These are phyloP conservation scores for Saguinus midas DNA, from an alignment of 2,113 vertebrate species.

Conservation along the genomic window DNA sequence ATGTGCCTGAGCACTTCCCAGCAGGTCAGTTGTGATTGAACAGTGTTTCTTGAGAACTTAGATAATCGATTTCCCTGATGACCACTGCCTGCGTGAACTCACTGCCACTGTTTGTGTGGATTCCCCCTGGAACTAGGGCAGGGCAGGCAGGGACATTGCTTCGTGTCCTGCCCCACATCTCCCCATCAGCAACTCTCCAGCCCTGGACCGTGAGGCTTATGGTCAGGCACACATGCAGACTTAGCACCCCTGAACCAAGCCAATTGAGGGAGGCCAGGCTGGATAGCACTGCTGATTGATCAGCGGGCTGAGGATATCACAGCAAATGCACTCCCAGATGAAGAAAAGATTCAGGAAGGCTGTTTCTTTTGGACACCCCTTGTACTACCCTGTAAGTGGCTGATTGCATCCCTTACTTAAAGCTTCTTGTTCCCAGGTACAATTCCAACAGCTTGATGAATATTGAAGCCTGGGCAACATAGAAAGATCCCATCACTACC, in stretches of 20 bases:
- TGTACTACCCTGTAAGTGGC: not conserved
- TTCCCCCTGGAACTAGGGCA: not conserved
- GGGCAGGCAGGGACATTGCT: not conserved
- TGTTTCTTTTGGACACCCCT: not conserved
- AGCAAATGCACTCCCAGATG: not conserved
- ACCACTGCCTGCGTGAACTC: not conserved
- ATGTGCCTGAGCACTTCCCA: not conserved
- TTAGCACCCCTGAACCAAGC: not conserved
- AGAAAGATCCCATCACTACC: too few relatives aligned
- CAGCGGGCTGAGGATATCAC: not conserved
- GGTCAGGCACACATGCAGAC: too few relatives aligned
- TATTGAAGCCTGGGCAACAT: too few relatives aligned
- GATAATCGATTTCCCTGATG: not conserved
- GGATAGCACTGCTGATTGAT: not conserved
- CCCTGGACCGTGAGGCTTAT: not conserved
- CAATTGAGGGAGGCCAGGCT: not conserved
- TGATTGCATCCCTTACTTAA: not conserved
- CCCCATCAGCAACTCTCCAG: not conserved
- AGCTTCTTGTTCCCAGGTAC: not conserved
- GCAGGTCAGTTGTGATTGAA: not conserved
- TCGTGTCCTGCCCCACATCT: not conserved
- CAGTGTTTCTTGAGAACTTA: not conserved
- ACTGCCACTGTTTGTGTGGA: not conserved
- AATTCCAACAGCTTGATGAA: not conserved
- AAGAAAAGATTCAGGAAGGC: not conserved